phyloP scores from a whole-genome alignment of 2,113 vertebrate genomes.

The Turnix velox region DNA sequence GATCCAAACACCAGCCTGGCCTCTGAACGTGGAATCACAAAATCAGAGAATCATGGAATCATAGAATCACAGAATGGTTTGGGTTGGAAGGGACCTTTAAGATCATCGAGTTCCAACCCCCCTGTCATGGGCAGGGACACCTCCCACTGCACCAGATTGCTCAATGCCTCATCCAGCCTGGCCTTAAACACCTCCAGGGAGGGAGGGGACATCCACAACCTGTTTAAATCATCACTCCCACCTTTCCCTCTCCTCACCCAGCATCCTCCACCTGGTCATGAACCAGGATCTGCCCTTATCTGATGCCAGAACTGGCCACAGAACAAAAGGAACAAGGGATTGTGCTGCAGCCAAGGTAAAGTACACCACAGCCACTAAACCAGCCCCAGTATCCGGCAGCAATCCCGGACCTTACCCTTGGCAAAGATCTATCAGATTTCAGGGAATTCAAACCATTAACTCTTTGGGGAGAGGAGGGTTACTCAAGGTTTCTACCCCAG shows the following conservation, averaged over 20 bases:
- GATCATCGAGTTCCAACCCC: too few relatives aligned
- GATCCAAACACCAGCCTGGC: neutral
- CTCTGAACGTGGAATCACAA: too few relatives aligned
- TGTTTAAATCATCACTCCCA: accelerated
- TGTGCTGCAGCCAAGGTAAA: conserved; percentile 16
- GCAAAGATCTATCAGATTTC: conserved; percentile 15
- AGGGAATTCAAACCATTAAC: conserved; percentile 43
- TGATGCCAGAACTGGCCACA: neutral
- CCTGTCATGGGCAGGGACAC: too few relatives aligned
- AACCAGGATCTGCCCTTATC: conserved; percentile 18
- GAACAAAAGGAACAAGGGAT: neutral
- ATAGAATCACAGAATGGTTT: too few relatives aligned
- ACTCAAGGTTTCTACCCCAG: neutral
- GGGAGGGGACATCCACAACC: too few relatives aligned
- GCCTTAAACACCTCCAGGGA: too few relatives aligned
- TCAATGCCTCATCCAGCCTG: too few relatives aligned
- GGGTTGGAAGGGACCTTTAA: too few relatives aligned
- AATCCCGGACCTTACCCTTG: conserved; percentile 29
- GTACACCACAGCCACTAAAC: neutral
- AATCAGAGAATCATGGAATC: too few relatives aligned
- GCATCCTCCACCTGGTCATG: neutral
- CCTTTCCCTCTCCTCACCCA: neutral
- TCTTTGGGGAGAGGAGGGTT: neutral
- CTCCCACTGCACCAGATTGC: too few relatives aligned
- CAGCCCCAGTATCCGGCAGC: neutral